Percentiles rank a stretch among this genome's conserved stretches.
phyloP scores from a whole-genome alignment of 1,140 invertebrate genomes.

The Himalopsyche phryganea region DNA sequence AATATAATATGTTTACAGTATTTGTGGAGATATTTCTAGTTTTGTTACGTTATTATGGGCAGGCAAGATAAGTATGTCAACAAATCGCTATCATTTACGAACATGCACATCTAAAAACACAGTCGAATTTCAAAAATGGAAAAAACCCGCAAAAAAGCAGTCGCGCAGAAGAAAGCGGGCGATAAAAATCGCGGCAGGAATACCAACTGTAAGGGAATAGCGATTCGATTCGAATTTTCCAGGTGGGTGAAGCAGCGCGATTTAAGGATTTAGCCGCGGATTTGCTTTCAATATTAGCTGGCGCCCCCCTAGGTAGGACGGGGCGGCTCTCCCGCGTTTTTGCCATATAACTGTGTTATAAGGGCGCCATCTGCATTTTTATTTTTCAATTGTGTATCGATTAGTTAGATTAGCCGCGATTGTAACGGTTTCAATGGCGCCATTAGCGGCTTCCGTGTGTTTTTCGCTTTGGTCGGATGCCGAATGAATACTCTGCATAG shows the following conservation, averaged over 20 bases:
- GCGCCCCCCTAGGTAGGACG: constrained; percentile 39
- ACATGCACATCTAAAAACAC: constrained; percentile 7
- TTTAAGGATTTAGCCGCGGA: constrained; percentile 56
- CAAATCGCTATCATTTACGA: not conserved
- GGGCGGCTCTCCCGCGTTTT: constrained; percentile 40
- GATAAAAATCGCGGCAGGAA: constrained; percentile 10
- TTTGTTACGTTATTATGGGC: not conserved
- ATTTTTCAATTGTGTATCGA: constrained; percentile 56
- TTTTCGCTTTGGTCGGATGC: too few species aligned
- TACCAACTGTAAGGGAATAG: constrained; percentile 32
- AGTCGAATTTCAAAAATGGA: not conserved
- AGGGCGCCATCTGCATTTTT: constrained; percentile 56
- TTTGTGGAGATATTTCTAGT: too few species aligned
- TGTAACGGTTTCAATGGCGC: constrained; percentile 38
- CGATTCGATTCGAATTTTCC: constrained; percentile 42
- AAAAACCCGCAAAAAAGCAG: not conserved
- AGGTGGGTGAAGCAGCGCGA: constrained; percentile 51
- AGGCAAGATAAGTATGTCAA: constrained; percentile 3
- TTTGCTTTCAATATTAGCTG: constrained; percentile 58
- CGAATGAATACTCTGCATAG: too few species aligned
- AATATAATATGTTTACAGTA: too few species aligned
- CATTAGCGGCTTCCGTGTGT: not conserved
- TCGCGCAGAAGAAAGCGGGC: not conserved
- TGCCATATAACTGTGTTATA: constrained; percentile 50
- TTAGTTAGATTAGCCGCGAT: constrained; percentile 53